Evolutionary conservation across 2,888 invertebrate species (phyloP), one percentile per base, ranked within the genome.

Genomic region (Crematogaster levior): DNA sequence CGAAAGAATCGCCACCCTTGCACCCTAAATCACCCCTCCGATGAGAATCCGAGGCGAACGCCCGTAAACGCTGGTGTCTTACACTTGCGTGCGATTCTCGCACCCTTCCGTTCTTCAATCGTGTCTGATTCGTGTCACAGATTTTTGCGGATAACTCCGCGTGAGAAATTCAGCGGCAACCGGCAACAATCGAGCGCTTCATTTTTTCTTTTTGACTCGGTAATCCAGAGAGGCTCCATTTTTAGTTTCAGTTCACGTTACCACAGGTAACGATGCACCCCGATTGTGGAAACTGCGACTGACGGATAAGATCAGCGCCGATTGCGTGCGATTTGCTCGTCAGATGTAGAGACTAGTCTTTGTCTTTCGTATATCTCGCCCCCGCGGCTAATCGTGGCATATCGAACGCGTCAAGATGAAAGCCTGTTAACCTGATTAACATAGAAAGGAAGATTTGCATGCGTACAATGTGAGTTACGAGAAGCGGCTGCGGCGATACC

Each of bases 401-500:
- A 73, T 74, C 61, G 73, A 74, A 30, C 34, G 21, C 73, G 61
- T 61, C 34, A 48, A 48, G 73, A 74, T 61, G 73, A 74, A 74
- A 74, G 61, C 73, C 61, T 74, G 73, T 61, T 74, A 74, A 74
- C 21, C 61, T 61, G 61, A 74, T 74, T 74, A 74, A 48, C 73
- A 74, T 74, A 74, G 73, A 74, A 74, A 74, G 73, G 73, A 12
- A 74, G 46, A 74, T 74, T 74, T 74, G 73, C 73, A 74, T 74
- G 46, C 61, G 73, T 61, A 74, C 73, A 61, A 74, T 74, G 73
- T 46, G 61, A 60, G 60, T 46, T 61, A 46, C 73, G 73, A 74
- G 61, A 61, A 61, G 30, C 43, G 40, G 10, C 60, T 61, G 15
- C 60, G n/a, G 21, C 61, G 73, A 74, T 74, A 61, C 9, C 18